Percentiles rank a stretch among this genome's conserved stretches.
These are phyloP conservation scores for Entosphenus tridentatus DNA, from an alignment of 2,113 vertebrate species.

Conservation along the genomic window DNA sequence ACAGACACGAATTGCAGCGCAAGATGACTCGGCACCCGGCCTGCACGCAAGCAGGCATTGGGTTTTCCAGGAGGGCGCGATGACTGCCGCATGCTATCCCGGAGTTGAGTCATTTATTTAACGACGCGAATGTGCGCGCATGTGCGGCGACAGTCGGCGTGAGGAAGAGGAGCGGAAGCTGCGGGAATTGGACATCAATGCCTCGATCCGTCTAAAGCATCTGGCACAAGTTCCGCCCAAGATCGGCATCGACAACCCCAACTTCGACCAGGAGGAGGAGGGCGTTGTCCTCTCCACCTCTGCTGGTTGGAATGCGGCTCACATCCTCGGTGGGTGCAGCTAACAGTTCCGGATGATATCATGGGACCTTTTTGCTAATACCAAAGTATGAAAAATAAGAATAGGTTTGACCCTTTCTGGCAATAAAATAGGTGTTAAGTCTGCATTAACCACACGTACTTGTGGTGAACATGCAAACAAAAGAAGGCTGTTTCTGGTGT, in stretches of 20 bases:
- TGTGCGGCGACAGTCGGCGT: slow-evolving; percentile 18
- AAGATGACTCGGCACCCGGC: too few species aligned
- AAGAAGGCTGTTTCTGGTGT: too few species aligned
- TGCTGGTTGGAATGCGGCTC: neutral
- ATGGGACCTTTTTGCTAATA: neutral
- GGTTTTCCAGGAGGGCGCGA: too few species aligned
- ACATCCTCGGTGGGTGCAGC: neutral
- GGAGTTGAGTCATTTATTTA: too few species aligned
- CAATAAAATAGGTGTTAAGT: neutral
- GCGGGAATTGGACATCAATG: slow-evolving; percentile 54
- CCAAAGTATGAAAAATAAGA: neutral
- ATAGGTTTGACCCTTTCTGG: neutral
- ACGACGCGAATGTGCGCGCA: too few species aligned
- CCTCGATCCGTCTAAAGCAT: slow-evolving; percentile 64
- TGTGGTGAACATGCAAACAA: too few species aligned
- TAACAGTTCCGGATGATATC: neutral
- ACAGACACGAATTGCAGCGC: too few species aligned
- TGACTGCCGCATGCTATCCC: too few species aligned
- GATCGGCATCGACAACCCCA: slow-evolving; percentile 75
- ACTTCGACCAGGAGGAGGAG: slow-evolving; percentile 52
- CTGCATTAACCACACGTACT: neutral
- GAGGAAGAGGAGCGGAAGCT: slow-evolving; percentile 44
- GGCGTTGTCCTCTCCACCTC: too few species aligned
- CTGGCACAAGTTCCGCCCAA: slow-evolving; percentile 51
- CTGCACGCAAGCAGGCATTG: too few species aligned